Base-by-base conservation (phyloP, 1,140 invertebrate genomes). In the Caenorhabditis tropicalis region DNA sequence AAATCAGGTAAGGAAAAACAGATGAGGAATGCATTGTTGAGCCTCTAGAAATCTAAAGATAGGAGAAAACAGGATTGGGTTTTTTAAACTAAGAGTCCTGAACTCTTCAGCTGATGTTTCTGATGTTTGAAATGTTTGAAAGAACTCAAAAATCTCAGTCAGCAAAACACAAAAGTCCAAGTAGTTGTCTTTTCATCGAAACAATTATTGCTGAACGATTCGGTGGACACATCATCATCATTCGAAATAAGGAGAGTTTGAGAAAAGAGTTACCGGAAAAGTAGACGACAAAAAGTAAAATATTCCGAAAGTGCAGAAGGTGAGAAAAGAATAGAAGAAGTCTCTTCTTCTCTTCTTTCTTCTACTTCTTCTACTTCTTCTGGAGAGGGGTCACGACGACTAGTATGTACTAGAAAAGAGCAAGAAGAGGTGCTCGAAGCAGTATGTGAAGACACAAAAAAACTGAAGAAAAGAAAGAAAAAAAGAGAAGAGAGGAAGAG, bases 351-450 rank as follows among this genome's bases (percentile, higher is more conserved):
- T 56, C 53, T 51, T 51, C 48, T 51, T 51, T 51, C 49, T 51
- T 51, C 49, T 51, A 4, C 53, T 56, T 56, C 21, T 56, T 9
- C 53, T 56, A 21, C 53, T 56, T 27, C 53, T 56, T 56, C 48
- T 51, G 31, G 58, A 36, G 56, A n/a, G n/a, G 65, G 65, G 65
- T 74, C 65, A 74, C 36, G 65, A 43, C 36, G 33, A 74, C 65
- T 74, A 74, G 65, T 74, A 74, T 74, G 65, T 74, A 74, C 65
- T 74, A 74, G 65, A 65, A 39, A n/a, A 65, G 58, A 74, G 65
- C 65, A 74, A 74, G 36, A 74, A 74, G 65, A 74, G 65, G 65
- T 74, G 65, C 65, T 74, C 65, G 29, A 74, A 39, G 29, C 27
- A 74, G 65, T 56, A 56, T 56, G 53, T 56, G 36, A 74, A 12